Conservation (phyloP, 2,797 vertebrate genomes). For the Macrochelys suwanniensis region DNA sequence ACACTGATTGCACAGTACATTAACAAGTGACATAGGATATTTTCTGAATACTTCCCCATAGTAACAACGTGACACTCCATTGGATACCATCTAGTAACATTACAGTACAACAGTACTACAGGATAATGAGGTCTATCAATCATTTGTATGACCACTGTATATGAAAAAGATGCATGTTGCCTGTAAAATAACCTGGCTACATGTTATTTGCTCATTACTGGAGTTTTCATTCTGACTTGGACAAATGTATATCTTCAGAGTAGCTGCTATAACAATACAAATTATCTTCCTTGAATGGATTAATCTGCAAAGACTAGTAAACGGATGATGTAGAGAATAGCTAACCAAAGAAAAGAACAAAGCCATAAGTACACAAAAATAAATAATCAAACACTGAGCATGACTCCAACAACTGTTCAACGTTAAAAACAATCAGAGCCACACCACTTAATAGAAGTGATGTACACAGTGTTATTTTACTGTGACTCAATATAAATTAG, state of each 20-base stretch:
- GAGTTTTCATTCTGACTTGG: conserved; percentile 73
- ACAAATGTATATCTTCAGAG: conserved; percentile 67
- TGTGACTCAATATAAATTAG: background rate
- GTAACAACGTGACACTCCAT: conserved; percentile 46
- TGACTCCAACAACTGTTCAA: conserved; percentile 53
- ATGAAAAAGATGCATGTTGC: conserved; percentile 62
- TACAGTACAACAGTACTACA: conserved; percentile 52
- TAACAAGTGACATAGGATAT: conserved; percentile 57
- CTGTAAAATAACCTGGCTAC: conserved; percentile 56
- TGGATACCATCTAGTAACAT: conserved; percentile 73
- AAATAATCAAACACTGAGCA: conserved; percentile 67
- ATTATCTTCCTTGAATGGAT: conserved; percentile 66
- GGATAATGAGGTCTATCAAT: conserved; percentile 73
- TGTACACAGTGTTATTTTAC: background rate
- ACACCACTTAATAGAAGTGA: conserved; percentile 25
- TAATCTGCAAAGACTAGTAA: conserved; percentile 52
- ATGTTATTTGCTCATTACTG: conserved; percentile 60
- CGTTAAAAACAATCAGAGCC: conserved; percentile 27
- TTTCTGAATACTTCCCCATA: conserved; percentile 59
- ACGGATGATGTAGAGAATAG: conserved; percentile 58
- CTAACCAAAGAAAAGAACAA: conserved; percentile 79
- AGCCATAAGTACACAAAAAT: conserved; percentile 78
- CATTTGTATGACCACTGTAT: conserved; percentile 44
- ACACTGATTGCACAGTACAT: conserved; percentile 25
- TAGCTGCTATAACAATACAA: conserved; percentile 71